Conservation (phyloP, 2,797 vertebrate genomes). For the Bryconaethiops microstoma region DNA sequence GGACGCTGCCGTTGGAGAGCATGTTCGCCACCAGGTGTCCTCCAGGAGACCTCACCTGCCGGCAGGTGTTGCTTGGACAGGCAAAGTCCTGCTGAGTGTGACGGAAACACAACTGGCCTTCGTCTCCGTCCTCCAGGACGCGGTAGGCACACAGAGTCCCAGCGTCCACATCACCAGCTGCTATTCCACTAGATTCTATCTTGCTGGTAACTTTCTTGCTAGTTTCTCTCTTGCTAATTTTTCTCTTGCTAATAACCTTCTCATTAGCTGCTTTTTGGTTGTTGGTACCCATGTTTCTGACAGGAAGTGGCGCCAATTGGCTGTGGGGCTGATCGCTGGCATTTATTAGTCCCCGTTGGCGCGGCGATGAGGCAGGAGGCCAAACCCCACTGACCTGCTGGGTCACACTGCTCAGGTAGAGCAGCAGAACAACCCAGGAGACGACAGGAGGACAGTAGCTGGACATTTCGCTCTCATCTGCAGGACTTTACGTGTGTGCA, state of each 20-base stretch:
- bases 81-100: slow-evolving; percentile 78
- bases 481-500: neutral
- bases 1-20: slow-evolving; percentile 88
- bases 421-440: slow-evolving; percentile 69
- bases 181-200: slow-evolving; percentile 41
- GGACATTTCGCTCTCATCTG: slow-evolving; percentile 65
- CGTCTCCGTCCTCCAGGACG: slow-evolving; percentile 75
- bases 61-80: slow-evolving; percentile 81
- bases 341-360: slow-evolving; percentile 39
- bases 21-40: slow-evolving; percentile 85
- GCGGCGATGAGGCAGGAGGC: neutral
- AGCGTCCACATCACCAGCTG: slow-evolving; percentile 40
- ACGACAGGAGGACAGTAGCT: slow-evolving; percentile 59
- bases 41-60: slow-evolving; percentile 73
- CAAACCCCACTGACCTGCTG: neutral
- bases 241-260: neutral
- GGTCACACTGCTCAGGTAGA: slow-evolving; percentile 63
- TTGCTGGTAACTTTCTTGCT: neutral
- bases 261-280: neutral
- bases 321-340: slow-evolving; percentile 45
- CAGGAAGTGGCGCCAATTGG: slow-evolving; percentile 20
- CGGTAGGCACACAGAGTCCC: slow-evolving; percentile 87
- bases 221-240: neutral
- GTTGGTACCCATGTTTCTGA: slow-evolving; percentile 48
- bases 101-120: slow-evolving; percentile 85